Base-by-base conservation (phyloP, 1,140 invertebrate genomes). In the Periplaneta americana region DNA sequence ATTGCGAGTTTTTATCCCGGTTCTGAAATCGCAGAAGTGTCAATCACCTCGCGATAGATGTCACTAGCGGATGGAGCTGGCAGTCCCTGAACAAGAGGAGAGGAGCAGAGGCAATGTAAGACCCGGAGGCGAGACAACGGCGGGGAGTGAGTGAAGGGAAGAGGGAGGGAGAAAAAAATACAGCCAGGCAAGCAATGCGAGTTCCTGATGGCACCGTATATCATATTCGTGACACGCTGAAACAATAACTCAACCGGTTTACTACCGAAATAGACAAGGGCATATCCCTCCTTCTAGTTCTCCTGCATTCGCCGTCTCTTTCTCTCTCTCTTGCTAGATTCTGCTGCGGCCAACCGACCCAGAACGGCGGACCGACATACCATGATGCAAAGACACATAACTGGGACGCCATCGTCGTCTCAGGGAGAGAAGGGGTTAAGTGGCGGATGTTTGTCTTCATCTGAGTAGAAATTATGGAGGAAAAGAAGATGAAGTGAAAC, bases 201-300 rank as follows among this genome's bases (percentile, higher is more conserved):
- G 82, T 82, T 83, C 84, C 83, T 86, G 85, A 86, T 86, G 85
- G 85, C 84, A 28, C 86, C 85, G 86, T 86, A 86, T 86, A 87
- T 87, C 86, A 87, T 86, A 85, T 83, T 84, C 84, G 82, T 87
- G 86, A 87, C 86, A 86, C 84, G 81, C 85, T 85, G 86, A 86
- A 87, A 87, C 86, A 86, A 87, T 87, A 87, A 87, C 85, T 87
- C 86, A 87, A 84, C 84, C 84, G 86, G 86, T 87, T 87, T 87
- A 86, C 86, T 85, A 84, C 85, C 86, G 85, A 85, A 86, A 87
- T 86, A 86, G 86, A 87, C 86, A 86, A 86, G 85, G 35, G 77
- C 77, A 78, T 48, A 78, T 78, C 77, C 39, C 48, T 66, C 48
- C 22, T 28, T 78, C 77, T 34, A 78, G 35, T 34, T 78, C 34